Base-by-base conservation (phyloP, 2,113 vertebrate genomes). In the Colius striatus region DNA sequence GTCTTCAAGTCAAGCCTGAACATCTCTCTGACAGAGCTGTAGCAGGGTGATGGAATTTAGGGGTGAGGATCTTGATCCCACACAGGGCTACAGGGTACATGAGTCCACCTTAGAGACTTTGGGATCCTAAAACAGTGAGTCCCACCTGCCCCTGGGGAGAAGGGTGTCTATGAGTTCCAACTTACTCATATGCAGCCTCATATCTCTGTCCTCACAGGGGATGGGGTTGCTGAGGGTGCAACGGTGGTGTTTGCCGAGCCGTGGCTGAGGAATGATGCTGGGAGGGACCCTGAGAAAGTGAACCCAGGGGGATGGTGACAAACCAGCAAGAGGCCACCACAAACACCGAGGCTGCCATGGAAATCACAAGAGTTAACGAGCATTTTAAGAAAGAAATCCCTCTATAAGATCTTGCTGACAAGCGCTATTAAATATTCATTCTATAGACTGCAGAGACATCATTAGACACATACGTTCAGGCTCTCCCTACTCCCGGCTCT, bases 381-480 rank as follows among this genome's bases (percentile, higher is more conserved):
- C 94, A 63, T 97, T 97, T 97, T 95, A 93, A 94, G 97, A 89
- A 93, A 95, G 89, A 97, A 97, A 94, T 83, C 89, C 95, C 90
- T 88, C 96, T 84, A 87, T 96, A 93, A 97, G 97, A 97, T 97
- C 97, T 97, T 98, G 98, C 98, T 98, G 98, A 98, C 98, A 98
- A 97, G 97, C 53, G 6, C 94, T 94, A 98, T 98, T 98, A 98
- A 98, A 98, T 98, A 98, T 98, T 98, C 97, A 98, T 98, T 97
- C 98, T 95, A 85, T 94, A 97, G 98, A 97, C 98, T 97, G 63
- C 34, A 70, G 98, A 98, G 98, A 98, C 97, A 97, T 98, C 98
- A 96, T 98, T 98, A 98, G 95, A 96, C 96, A 95, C 95, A 96
- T 76, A 96, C 63, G 45, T 80, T 94, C 65, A 81, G 77, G 82